phyloP scores from a whole-genome alignment of 37 sponge, comb jelly and placozoan species.

The Oscarella lobularis region DNA sequence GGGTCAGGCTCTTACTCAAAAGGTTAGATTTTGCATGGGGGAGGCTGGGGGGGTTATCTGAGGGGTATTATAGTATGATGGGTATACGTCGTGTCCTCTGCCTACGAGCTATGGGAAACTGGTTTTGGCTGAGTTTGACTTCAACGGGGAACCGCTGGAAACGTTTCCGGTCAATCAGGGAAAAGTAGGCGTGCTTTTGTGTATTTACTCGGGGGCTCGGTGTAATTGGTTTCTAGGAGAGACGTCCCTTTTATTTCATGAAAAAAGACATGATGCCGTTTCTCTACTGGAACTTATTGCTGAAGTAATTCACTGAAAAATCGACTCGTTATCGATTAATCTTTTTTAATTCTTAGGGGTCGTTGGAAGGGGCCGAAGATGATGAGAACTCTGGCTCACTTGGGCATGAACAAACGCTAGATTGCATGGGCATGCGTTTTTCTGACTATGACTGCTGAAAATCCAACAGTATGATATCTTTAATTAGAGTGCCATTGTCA shows the following conservation, averaged over 20 bases:
- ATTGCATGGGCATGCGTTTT: no score
- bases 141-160: constrained; percentile 57
- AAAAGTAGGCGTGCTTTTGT: constrained; percentile 20
- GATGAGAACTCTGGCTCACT: no score
- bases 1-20: constrained; percentile 20
- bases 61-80: constrained; percentile 72
- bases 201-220: not conserved
- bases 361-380: no score
- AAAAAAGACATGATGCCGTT: constrained; percentile 66
- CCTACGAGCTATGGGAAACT: constrained; percentile 60
- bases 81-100: constrained; percentile 82
- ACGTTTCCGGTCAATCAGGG: constrained; percentile 87
- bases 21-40: no score
- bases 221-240: constrained; percentile 26
- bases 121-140: constrained; percentile 86
- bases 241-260: constrained; percentile 42
- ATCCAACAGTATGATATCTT: no score
- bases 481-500: no score
- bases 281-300: constrained; percentile 64
- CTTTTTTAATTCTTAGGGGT: no score
- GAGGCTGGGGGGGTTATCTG: no score
- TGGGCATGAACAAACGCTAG: no score
- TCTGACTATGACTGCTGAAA: no score
- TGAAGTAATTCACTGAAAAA: no score
- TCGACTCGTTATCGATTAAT: no score